Conservation (phyloP, 2,888 invertebrate species). For the Zhengitettix transpicula region DNA sequence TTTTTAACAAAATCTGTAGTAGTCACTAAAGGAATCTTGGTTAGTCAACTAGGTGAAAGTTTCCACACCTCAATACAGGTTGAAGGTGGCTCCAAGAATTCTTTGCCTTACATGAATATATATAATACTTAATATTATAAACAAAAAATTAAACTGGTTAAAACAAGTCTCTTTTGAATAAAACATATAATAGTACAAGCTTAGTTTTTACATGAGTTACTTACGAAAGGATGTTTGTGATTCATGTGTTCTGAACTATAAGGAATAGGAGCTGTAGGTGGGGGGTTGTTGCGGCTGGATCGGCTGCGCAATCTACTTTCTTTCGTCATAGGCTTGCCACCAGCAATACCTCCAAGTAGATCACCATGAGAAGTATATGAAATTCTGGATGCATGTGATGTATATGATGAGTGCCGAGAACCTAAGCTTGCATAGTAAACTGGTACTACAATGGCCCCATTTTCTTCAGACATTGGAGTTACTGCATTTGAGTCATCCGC, state of each 20-base stretch:
- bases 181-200: too few relatives aligned
- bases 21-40: too few relatives aligned
- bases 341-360: constrained; percentile 49
- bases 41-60: too few relatives aligned
- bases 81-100: too few relatives aligned
- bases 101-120: too few relatives aligned
- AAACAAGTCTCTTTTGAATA: too few relatives aligned
- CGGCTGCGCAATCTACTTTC: constrained; percentile 66
- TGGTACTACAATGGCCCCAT: constrained; percentile 85
- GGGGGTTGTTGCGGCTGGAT: constrained; percentile 46
- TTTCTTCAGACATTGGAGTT: constrained; percentile 95
- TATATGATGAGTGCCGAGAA: constrained; percentile 88
- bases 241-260: constrained; percentile 28
- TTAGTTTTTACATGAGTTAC: not conserved
- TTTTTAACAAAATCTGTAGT: too few relatives aligned
- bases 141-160: too few relatives aligned
- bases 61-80: too few relatives aligned
- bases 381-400: constrained; percentile 82
- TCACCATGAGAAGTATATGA: constrained; percentile 92
- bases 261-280: constrained; percentile 35
- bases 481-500: constrained; percentile 96
- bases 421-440: constrained; percentile 77
- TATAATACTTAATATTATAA: too few relatives aligned
- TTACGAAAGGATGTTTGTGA: constrained; percentile 23
- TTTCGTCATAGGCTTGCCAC: constrained; percentile 55